Conservation (phyloP, 1,140 invertebrate genomes). For the Tigriopus japonicus region DNA sequence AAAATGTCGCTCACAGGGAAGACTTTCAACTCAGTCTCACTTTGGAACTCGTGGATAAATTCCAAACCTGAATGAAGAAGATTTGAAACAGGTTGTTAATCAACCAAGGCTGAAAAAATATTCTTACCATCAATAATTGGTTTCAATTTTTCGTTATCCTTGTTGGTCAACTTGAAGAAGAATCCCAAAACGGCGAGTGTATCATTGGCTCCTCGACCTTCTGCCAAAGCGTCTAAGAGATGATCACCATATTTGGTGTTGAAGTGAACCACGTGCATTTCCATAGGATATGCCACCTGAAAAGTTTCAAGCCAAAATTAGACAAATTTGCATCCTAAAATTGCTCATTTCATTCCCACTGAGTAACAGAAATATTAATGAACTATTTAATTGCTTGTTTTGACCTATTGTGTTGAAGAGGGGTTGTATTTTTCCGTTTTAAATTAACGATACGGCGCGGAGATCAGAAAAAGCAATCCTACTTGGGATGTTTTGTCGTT, state of each 20-base stretch:
- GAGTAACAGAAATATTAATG: too few relatives aligned
- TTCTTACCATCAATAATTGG: slow-evolving; percentile 28
- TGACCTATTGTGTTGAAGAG: too few relatives aligned
- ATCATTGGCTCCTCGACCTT: slow-evolving; percentile 34
- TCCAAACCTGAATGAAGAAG: too few relatives aligned
- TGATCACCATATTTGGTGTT: slow-evolving; percentile 30
- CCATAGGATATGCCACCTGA: slow-evolving; percentile 21
- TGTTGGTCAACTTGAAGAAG: slow-evolving; percentile 38
- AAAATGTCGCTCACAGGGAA: slow-evolving; percentile 30
- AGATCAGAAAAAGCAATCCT: too few relatives aligned
- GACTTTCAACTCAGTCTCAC: slow-evolving; percentile 18
- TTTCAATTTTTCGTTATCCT: slow-evolving; percentile 30
- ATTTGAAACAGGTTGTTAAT: slow-evolving; percentile 5
- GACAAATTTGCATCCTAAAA: too few relatives aligned
- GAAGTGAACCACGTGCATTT: slow-evolving; percentile 50
- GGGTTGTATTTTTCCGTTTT: too few relatives aligned
- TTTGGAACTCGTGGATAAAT: slow-evolving; percentile 6
- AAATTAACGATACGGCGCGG: too few relatives aligned
- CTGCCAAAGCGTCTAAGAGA: slow-evolving; percentile 25
- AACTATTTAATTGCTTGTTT: too few relatives aligned
- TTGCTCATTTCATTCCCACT: too few relatives aligned
- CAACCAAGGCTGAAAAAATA: slow-evolving; percentile 21
- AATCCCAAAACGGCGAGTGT: slow-evolving; percentile 48
- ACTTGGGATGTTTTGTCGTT: too few relatives aligned
- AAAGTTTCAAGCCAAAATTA: too few relatives aligned